These are phyloP conservation scores for Paracanthobrama guichenoti DNA, from an alignment of 2,113 vertebrate species.

Conservation along the genomic window DNA sequence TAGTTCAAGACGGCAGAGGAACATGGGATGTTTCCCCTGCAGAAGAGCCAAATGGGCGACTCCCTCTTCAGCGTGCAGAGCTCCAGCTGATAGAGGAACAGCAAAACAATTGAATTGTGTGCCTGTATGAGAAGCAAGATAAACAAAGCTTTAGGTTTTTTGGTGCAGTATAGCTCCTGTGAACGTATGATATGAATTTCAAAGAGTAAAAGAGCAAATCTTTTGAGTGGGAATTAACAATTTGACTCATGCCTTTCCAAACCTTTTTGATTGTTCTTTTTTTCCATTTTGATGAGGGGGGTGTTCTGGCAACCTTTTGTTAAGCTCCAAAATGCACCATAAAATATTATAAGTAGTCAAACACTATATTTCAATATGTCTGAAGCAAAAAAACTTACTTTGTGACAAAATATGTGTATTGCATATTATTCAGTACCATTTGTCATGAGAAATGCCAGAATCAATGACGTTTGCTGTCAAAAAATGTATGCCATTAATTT, in stretches of 20 bases:
- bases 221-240: background rate
- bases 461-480: too few relatives aligned
- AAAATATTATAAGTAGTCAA: background rate
- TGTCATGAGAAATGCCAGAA: too few relatives aligned
- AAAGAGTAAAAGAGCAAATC: background rate
- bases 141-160: background rate
- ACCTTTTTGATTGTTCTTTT: background rate
- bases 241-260: background rate
- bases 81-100: slow-evolving; percentile 41
- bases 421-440: too few relatives aligned
- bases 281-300: background rate
- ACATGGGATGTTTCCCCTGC: slow-evolving; percentile 31
- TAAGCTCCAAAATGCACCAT: background rate
- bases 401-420: background rate
- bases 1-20: slow-evolving; percentile 51
- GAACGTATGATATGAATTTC: background rate
- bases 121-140: background rate
- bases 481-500: too few relatives aligned
- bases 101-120: slow-evolving; percentile 5
- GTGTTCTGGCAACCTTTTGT: background rate
- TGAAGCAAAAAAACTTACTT: background rate
- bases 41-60: slow-evolving; percentile 25
- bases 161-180: background rate
- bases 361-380: background rate
- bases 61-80: slow-evolving; percentile 4